phyloP scores from a whole-genome alignment of 2,797 vertebrate species.

The Sebastes itinus region DNA sequence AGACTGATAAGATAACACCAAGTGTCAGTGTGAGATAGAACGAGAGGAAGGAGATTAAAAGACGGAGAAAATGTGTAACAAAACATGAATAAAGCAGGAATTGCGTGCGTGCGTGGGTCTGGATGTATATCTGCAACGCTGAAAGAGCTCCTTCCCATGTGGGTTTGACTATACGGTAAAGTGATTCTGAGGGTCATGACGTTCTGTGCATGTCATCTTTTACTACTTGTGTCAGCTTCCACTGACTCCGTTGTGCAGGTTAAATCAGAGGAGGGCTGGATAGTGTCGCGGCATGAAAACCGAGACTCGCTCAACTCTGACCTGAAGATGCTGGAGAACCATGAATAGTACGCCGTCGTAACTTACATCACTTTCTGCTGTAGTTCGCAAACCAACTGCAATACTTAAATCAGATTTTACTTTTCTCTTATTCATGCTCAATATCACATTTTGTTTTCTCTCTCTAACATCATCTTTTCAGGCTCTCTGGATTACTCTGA shows the following conservation, averaged over 20 bases:
- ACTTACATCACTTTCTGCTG: neutral
- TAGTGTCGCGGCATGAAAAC: constrained; percentile 1
- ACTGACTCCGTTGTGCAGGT: constrained; percentile 2
- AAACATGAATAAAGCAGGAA: neutral
- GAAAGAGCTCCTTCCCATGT: neutral
- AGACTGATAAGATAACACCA: neutral
- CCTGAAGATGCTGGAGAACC: constrained; percentile 7
- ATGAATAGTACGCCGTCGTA: constrained; percentile 2
- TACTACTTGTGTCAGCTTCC: constrained; percentile 17
- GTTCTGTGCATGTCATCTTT: constrained; percentile 6
- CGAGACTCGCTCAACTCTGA: constrained; percentile 23
- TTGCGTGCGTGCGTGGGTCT: neutral
- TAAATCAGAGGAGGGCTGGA: constrained; percentile 13
- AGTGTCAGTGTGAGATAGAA: neutral
- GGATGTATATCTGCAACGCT: neutral
- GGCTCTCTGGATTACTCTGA: neutral
- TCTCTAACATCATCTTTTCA: neutral
- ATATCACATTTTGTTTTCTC: neutral
- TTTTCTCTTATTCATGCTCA: neutral
- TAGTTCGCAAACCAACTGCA: neutral
- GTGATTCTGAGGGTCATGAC: neutral
- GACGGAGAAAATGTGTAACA: neutral
- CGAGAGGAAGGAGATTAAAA: neutral
- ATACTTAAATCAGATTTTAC: neutral
- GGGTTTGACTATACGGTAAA: neutral